Conservation (phyloP, 2,797 vertebrate species). For the Manis crassicaudata region DNA sequence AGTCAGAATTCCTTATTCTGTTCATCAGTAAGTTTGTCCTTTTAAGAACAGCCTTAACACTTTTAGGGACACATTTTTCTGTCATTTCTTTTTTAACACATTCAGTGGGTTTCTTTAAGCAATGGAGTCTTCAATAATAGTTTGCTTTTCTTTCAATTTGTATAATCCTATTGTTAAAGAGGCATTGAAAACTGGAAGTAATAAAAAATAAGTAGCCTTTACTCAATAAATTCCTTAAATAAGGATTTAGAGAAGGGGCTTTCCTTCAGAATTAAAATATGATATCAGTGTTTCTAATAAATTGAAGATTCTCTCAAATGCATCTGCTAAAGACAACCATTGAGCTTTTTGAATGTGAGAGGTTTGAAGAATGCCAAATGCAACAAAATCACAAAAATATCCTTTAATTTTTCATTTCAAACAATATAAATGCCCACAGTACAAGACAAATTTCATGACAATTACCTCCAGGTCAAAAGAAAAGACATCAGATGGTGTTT, state of each 20-base stretch:
- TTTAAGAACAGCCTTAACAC: constrained; percentile 18
- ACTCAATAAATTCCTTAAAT: neutral
- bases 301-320: neutral
- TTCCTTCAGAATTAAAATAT: neutral
- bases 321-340: neutral
- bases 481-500: neutral
- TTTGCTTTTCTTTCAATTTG: constrained; percentile 41
- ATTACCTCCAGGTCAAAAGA: neutral
- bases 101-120: neutral
- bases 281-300: neutral
- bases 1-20: constrained; percentile 26
- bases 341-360: neutral
- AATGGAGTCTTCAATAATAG: neutral
- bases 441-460: neutral
- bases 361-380: neutral
- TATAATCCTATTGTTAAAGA: constrained; percentile 50
- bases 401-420: neutral
- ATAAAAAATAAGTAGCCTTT: constrained; percentile 7
- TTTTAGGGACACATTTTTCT: neutral
- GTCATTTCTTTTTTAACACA: constrained; percentile 34
- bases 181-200: neutral
- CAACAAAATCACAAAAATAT: neutral
- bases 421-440: neutral
- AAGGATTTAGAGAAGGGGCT: neutral
- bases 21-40: neutral